Evolutionary conservation across 2,888 invertebrate genomes (phyloP), one percentile per base, ranked within the genome.

Genomic region (Trissoscelio sp.): DNA sequence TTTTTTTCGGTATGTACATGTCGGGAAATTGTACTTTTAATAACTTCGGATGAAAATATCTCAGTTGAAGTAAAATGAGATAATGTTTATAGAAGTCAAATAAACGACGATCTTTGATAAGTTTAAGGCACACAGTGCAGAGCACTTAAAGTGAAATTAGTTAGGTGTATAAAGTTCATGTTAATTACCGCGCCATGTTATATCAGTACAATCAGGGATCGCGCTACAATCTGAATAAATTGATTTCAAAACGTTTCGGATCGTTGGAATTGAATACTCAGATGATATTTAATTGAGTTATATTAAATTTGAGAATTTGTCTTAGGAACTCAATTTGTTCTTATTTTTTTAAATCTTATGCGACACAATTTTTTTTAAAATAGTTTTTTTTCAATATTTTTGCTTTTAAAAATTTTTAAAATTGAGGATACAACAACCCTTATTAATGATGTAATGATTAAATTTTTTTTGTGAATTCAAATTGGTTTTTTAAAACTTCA

Each of bases 61-160:
- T 22, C 46, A 48, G 1, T 11, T 11, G 12, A 48, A 9, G 20
- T n/a, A 11, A 22, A 11, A 11, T 18, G n/a, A 51, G 12, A 51
- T 24, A 51, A 51, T 24, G 51, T 51, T 34, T 5, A 34, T 51
- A 14, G 18, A 18, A 20, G 11, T n/a, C 28, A 12, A 24, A 51
- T 51, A 18, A 51, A 24, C 24, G 51, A 24, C n/a, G 22, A n/a
- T 24, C 51, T 51, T 24, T 51, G 24, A 51, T 51, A 51, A 51
- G 51, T 31, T 53, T 28, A 14, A 28, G 12, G 28, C 12, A 14
- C 51, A 28, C 51, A 9, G 14, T 7, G 7, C 11, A 1, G 14
- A 53, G 12, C 28, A 28, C 28, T 28, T 28, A 12, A 28, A 7
- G 51, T 12, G n/a, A 28, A 53, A 53, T 53, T 24, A 53, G 51